These are phyloP conservation scores for Phoenicopterus ruber DNA, from an alignment of 2,113 vertebrate genomes.

Conservation along the genomic window DNA sequence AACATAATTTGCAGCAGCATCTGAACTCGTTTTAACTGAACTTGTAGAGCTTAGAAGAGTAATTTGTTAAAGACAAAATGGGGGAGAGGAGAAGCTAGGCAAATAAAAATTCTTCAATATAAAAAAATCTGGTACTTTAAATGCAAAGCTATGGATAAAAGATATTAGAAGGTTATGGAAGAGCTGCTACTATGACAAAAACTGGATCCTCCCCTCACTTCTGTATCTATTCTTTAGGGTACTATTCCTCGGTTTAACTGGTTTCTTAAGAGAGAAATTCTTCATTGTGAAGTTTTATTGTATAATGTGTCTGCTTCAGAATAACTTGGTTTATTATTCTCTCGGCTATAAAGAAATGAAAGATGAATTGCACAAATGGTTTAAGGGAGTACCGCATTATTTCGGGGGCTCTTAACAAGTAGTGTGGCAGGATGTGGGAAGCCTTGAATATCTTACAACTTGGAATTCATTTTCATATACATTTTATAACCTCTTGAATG, in stretches of 20 bases:
- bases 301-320: background rate
- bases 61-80: background rate
- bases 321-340: background rate
- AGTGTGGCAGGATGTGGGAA: constrained; percentile 12
- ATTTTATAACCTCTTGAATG: background rate
- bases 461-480: background rate
- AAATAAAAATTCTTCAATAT: background rate
- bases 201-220: background rate
- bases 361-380: background rate
- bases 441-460: background rate
- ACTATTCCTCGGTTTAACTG: background rate
- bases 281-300: background rate
- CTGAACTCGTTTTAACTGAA: background rate
- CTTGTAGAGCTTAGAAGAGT: background rate
- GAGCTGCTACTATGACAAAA: background rate
- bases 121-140: background rate
- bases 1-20: constrained; percentile 54
- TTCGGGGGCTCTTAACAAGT: background rate
- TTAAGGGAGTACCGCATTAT: background rate
- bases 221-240: background rate
- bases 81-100: background rate
- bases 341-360: background rate
- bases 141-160: background rate
- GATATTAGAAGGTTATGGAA: background rate
- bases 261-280: background rate